Percentiles rank a stretch among this genome's conserved stretches.
These are phyloP conservation scores for Anabacerthia variegaticeps DNA, from an alignment of 2,797 vertebrate species.

Conservation along the genomic window DNA sequence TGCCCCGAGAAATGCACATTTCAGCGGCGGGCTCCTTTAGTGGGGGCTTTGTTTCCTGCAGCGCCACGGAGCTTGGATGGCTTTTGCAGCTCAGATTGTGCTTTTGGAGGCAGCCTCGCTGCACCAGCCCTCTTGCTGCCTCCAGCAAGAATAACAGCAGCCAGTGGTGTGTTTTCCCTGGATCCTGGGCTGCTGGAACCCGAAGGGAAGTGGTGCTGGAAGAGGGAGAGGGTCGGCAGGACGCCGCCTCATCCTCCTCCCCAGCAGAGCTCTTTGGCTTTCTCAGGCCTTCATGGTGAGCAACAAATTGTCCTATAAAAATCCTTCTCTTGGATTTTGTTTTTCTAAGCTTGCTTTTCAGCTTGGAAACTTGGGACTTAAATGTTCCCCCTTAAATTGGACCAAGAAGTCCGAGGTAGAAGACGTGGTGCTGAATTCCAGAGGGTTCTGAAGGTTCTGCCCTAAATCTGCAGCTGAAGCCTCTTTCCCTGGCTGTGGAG, in stretches of 20 bases:
- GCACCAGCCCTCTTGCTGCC: slow-evolving; percentile 22
- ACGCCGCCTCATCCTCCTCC: not conserved
- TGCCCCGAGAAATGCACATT: not conserved
- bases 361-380: not conserved
- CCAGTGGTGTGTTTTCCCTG: slow-evolving; percentile 16
- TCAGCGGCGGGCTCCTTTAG: not conserved
- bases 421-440: not conserved
- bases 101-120: slow-evolving; percentile 4
- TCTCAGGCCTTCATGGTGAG: not conserved
- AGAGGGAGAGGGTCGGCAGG: not conserved
- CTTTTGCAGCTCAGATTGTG: slow-evolving; percentile 11
- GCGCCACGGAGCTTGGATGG: slow-evolving; percentile 1
- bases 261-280: not conserved
- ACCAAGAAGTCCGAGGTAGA: not conserved
- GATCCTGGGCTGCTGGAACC: slow-evolving; percentile 6
- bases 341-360: not conserved
- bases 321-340: not conserved
- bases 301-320: slow-evolving; percentile 26
- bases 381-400: not conserved
- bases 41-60: slow-evolving; percentile 27
- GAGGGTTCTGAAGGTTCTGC: fast-evolving
- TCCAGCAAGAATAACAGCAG: not conserved
- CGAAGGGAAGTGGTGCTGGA: not conserved
- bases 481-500: not conserved
- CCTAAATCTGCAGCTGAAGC: not conserved